Percentiles rank a stretch among this genome's conserved stretches.
Evolutionary conservation across 2,888 invertebrate genomes (phyloP).

Genomic region (Clistopyga incitator): DNA sequence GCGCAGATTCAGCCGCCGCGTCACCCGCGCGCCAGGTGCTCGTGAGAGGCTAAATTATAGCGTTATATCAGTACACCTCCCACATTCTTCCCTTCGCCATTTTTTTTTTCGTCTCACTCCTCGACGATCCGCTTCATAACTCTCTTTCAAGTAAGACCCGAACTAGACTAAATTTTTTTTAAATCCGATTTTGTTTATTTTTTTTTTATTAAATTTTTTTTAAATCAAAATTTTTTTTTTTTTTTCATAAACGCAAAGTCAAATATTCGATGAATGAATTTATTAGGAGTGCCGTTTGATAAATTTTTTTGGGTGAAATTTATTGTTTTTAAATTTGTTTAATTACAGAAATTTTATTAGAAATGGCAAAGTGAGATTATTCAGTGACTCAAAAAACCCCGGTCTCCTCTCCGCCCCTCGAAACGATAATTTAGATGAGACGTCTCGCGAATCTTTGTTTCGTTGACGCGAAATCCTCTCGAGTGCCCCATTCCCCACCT

Average conservation of each 20-base stretch:
- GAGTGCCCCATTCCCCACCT: constrained; percentile 14
- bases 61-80: constrained; percentile 50
- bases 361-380: not conserved
- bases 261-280: not conserved
- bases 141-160: not conserved
- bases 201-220: not conserved
- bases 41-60: constrained; percentile 61
- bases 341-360: not conserved
- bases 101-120: constrained; percentile 46
- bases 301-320: too few relatives aligned
- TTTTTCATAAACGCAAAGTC: too few relatives aligned
- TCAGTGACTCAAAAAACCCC: not conserved
- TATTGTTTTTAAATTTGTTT: not conserved
- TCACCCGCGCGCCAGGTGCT: constrained; percentile 57
- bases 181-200: too few relatives aligned
- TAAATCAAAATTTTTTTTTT: not conserved
- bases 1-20: constrained; percentile 35
- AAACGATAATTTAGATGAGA: constrained; percentile 56
- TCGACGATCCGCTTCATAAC: constrained; percentile 5
- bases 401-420: not conserved
- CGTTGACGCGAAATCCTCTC: constrained; percentile 34
- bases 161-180: not conserved
- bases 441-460: constrained; percentile 57
- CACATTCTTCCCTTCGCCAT: constrained; percentile 45
- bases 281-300: not conserved